Evolutionary conservation across 2,113 vertebrate species (phyloP).

Genomic region (Muscicapa adusta): DNA sequence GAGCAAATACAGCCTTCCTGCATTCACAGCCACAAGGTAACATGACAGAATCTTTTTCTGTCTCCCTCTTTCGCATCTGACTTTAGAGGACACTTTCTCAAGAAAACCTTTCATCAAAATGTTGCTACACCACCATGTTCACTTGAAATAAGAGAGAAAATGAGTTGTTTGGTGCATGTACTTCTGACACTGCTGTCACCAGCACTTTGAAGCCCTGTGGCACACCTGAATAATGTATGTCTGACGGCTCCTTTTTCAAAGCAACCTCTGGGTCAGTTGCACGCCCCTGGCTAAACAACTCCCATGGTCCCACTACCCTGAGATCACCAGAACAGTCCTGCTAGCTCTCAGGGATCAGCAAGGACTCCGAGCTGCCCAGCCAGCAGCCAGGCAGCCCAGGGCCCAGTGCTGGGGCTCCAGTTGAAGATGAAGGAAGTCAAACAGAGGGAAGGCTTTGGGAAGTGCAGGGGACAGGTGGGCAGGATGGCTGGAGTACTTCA

Average conservation of each 20-base stretch:
- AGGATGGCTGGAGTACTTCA: background rate
- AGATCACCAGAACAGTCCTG: background rate
- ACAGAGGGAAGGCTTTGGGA: background rate
- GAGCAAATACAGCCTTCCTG: background rate
- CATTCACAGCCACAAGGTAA: background rate
- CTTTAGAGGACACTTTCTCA: background rate
- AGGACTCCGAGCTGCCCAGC: background rate
- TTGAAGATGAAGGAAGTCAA: accelerated
- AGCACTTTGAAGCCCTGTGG: background rate
- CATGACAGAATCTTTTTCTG: background rate
- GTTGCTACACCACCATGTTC: background rate
- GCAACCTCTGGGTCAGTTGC: background rate
- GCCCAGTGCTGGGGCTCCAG: background rate
- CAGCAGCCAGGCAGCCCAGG: background rate
- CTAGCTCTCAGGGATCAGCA: background rate
- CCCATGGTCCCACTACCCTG: background rate
- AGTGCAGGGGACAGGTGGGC: background rate
- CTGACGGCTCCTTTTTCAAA: background rate
- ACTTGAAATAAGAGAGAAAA: background rate
- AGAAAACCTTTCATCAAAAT: background rate
- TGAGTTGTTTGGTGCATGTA: background rate
- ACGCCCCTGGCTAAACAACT: background rate
- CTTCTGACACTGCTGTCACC: background rate
- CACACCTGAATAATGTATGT: background rate
- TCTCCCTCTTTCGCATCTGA: background rate